These are phyloP conservation scores for Trissonchulus latispiculum DNA, from an alignment of 2,888 invertebrate genomes.

Conservation along the genomic window DNA sequence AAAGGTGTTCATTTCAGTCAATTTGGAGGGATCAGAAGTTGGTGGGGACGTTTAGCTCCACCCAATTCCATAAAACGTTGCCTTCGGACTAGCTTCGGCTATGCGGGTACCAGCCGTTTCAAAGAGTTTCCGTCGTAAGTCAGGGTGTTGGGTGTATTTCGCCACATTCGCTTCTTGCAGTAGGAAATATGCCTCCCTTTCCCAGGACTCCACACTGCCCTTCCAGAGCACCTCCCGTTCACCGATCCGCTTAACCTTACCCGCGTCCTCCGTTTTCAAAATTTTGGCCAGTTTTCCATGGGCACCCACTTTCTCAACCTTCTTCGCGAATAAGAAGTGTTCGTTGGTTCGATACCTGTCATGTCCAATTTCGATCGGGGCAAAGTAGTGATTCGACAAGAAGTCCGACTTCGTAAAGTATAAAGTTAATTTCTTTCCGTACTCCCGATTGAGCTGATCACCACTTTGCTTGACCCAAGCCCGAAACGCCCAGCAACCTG, in stretches of 20 bases:
- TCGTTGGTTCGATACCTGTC: conserved; percentile 7
- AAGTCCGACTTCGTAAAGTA: background rate
- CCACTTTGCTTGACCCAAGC: no score
- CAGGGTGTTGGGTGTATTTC: conserved; percentile 13
- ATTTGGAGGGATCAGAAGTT: no score
- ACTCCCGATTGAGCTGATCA: no score
- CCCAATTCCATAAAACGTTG: no score
- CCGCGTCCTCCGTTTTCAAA: background rate
- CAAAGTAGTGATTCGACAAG: background rate
- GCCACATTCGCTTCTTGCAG: background rate
- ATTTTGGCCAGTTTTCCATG: background rate
- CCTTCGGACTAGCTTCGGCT: no score
- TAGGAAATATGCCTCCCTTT: background rate
- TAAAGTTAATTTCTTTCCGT: background rate
- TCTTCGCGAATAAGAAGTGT: conserved; percentile 7
- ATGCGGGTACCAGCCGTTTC: background rate
- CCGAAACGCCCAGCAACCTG: no score
- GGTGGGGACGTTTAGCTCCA: no score
- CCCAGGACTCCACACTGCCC: background rate
- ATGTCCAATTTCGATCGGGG: background rate
- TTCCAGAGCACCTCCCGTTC: background rate
- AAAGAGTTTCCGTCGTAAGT: background rate
- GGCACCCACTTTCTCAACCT: background rate
- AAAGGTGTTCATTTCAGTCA: no score
- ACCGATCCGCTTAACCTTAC: background rate